Base-by-base conservation (phyloP, 35 echinoderm and acorn worm species). In the Amphiura filiformis region DNA sequence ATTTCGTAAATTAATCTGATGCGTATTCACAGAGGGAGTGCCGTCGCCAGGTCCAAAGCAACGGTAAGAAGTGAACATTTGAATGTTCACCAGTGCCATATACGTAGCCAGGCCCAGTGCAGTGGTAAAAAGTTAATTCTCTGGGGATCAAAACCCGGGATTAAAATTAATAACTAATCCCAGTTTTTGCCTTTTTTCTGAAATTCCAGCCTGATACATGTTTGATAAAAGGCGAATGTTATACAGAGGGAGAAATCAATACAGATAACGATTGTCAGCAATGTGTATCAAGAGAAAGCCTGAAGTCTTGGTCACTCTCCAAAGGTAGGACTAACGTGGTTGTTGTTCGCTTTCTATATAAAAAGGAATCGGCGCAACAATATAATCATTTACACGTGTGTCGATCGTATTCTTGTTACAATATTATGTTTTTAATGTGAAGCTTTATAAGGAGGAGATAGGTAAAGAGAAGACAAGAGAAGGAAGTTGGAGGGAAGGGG, bases 151-250 rank as follows among this genome's bases (percentile, higher is more conserved):
- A n/a, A n/a, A n/a, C n/a, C n/a, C n/a, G n/a, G n/a, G n/a, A n/a
- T n/a, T n/a, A n/a, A n/a, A n/a, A n/a, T n/a, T n/a, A n/a, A n/a
- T n/a, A n/a, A n/a, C n/a, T n/a, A n/a, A n/a, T n/a, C n/a, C n/a
- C n/a, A n/a, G n/a, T n/a, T n/a, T n/a, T n/a, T n/a, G n/a, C n/a
- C n/a, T n/a, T n/a, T n/a, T n/a, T 47, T 47, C 17, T 47, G 5
- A 47, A 47, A 47, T 39, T 39, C 9, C 82, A 91, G 89, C 81
- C 57, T 18, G 75, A 39, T 79, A 41, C 82, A 4, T 91, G 82
- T 56, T 33, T 91, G 42, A 91, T 91, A 26, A 82, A 84, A n/a
- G 77, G 81, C 18, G 31, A 76, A 18, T 91, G 89, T 39, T 79
- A 85, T 38, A n/a, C 64, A 9, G 36, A 75, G 13, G 82, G 89